Percentiles rank a stretch among this genome's conserved stretches.
Conservation (phyloP, 2,888 invertebrate genomes). For the Papilio elwesi region DNA sequence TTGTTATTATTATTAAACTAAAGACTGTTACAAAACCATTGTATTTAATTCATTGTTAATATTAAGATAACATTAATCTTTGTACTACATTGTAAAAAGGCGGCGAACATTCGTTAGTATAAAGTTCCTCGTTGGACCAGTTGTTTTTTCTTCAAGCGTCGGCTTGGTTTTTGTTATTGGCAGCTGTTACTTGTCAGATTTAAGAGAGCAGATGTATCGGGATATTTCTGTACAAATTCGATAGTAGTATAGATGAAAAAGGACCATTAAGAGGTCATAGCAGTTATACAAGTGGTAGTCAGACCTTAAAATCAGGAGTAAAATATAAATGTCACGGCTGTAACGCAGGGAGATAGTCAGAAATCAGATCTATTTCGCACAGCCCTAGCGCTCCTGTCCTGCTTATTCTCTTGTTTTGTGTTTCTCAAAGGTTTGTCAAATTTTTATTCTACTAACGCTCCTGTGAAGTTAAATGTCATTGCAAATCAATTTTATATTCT, state of each 20-base stretch:
- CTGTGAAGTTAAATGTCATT: too few species aligned
- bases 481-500: too few species aligned
- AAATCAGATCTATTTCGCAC: too few species aligned
- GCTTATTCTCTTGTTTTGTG: too few species aligned
- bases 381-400: too few species aligned
- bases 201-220: conserved; percentile 7
- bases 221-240: neutral
- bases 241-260: neutral
- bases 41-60: too few species aligned
- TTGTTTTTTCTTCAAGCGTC: neutral
- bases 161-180: conserved; percentile 7
- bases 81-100: neutral
- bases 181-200: conserved; percentile 17
- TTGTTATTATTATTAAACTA: too few species aligned
- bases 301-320: neutral
- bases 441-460: too few species aligned
- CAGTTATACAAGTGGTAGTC: neutral
- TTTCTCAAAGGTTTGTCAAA: too few species aligned
- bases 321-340: too few species aligned
- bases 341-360: too few species aligned
- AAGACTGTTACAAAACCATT: too few species aligned
- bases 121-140: neutral
- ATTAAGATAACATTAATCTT: neutral
- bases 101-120: neutral
- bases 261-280: neutral